These are phyloP conservation scores for Ailuropoda melanoleuca DNA, from an alignment of 2,113 vertebrate genomes.

Conservation along the genomic window DNA sequence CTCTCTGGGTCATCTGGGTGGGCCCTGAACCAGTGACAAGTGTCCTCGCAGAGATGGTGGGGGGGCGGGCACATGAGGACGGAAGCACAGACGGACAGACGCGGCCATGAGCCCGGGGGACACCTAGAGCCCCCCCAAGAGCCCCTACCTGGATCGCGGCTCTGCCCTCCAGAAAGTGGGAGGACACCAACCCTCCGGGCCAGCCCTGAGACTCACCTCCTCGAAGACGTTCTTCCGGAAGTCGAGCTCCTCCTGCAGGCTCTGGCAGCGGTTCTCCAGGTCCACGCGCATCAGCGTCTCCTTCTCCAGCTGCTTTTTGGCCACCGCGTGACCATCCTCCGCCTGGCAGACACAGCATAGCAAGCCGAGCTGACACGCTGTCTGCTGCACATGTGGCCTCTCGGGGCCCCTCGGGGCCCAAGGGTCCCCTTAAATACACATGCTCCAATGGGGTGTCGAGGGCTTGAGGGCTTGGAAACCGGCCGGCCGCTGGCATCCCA, in stretches of 20 bases:
- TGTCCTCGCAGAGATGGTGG: too few relatives aligned
- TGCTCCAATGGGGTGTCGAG: too few relatives aligned
- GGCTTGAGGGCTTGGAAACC: neutral
- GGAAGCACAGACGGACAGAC: fast-evolving
- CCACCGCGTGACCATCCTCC: constrained; percentile 93
- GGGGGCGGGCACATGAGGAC: fast-evolving
- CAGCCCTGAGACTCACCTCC: constrained; percentile 85
- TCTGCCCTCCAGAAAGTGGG: too few relatives aligned
- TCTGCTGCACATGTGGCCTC: fast-evolving
- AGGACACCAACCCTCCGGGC: too few relatives aligned
- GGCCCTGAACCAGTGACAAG: too few relatives aligned
- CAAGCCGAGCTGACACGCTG: fast-evolving
- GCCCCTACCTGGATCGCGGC: neutral
- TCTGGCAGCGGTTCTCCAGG: constrained; percentile 97
- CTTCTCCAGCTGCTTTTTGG: constrained; percentile 95
- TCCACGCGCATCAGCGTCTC: constrained; percentile 97
- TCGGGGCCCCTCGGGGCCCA: neutral
- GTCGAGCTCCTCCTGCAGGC: constrained; percentile 94
- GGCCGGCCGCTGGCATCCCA: too few relatives aligned
- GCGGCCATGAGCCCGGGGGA: fast-evolving
- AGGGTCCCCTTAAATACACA: neutral
- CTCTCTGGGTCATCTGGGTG: neutral
- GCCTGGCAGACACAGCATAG: constrained; percentile 82
- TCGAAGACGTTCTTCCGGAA: constrained; percentile 97
- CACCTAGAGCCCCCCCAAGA: neutral